Conservation (phyloP, 2,888 invertebrate genomes). For the Dendrolimus pini region DNA sequence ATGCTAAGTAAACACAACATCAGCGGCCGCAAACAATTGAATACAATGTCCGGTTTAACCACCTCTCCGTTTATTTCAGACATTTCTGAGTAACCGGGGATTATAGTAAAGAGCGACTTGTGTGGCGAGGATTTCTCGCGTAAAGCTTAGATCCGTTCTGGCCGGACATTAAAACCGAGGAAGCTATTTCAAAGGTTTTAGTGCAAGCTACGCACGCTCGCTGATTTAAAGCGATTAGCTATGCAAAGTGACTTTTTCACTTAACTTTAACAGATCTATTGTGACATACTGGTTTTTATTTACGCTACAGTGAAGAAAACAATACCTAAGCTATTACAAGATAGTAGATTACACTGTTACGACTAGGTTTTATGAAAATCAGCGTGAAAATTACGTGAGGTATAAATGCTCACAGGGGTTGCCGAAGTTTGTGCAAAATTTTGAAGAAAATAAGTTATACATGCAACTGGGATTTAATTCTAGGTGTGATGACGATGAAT, state of each 20-base stretch:
- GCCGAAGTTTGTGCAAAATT: too few relatives aligned
- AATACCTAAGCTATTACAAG: too few relatives aligned
- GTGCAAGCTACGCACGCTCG: slow-evolving; percentile 1
- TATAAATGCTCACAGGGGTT: too few relatives aligned
- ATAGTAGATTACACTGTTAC: too few relatives aligned
- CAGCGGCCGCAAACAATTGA: slow-evolving; percentile 54
- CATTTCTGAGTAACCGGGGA: slow-evolving; percentile 55
- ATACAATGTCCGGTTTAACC: slow-evolving; percentile 37
- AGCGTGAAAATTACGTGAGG: too few relatives aligned
- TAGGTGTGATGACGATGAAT: too few relatives aligned
- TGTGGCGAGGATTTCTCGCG: slow-evolving; percentile 47
- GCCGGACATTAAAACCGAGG: slow-evolving; percentile 25
- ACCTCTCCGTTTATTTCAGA: slow-evolving; percentile 42
- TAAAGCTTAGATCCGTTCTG: slow-evolving; percentile 44
- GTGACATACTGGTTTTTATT: too few relatives aligned
- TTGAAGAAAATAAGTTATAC: too few relatives aligned
- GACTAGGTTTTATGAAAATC: too few relatives aligned
- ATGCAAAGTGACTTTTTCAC: background rate
- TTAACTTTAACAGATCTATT: too few relatives aligned
- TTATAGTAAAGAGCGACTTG: slow-evolving; percentile 48
- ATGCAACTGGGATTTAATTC: too few relatives aligned
- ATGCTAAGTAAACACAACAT: slow-evolving; percentile 63
- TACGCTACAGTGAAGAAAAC: too few relatives aligned
- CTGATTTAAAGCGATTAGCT: slow-evolving; percentile 1
- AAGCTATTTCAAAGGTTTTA: slow-evolving; percentile 9